Conservation (phyloP, 2,113 vertebrate genomes). For the Alethe castanea region DNA sequence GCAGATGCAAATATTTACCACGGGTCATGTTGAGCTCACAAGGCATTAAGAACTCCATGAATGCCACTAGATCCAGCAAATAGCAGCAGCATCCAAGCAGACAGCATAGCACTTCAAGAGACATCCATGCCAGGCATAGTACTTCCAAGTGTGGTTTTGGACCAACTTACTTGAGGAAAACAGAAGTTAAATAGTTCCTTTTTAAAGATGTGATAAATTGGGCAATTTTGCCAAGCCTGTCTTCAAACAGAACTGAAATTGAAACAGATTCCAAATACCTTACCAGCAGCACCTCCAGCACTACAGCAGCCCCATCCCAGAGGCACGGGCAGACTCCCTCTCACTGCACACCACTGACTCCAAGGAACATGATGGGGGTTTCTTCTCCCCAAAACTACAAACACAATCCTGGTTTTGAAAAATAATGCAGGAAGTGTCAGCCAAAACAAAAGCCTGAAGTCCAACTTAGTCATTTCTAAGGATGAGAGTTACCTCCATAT, state of each 20-base stretch:
- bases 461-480: constrained; percentile 34
- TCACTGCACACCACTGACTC: not conserved
- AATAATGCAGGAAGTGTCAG: not conserved
- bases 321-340: accelerated
- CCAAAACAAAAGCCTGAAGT: constrained; percentile 40
- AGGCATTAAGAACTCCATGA: not conserved
- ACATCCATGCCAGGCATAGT: constrained; percentile 11
- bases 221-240: constrained; percentile 31
- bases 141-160: constrained; percentile 39
- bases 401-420: not conserved
- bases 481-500: not conserved
- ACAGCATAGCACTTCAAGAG: not conserved
- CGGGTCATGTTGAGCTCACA: not conserved
- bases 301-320: not conserved
- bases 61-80: not conserved
- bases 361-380: accelerated
- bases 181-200: constrained; percentile 49
- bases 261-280: not conserved
- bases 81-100: not conserved
- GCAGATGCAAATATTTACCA: not conserved
- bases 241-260: constrained; percentile 48
- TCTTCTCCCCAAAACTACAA: not conserved
- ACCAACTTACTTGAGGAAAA: constrained; percentile 47
- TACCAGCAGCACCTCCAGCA: not conserved
- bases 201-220: constrained; percentile 50